Evolutionary conservation across 37 sponge, comb jelly and placozoan genomes (phyloP), one percentile per base, ranked within the genome.

Genomic region (Aphrocallistes beatrix): DNA sequence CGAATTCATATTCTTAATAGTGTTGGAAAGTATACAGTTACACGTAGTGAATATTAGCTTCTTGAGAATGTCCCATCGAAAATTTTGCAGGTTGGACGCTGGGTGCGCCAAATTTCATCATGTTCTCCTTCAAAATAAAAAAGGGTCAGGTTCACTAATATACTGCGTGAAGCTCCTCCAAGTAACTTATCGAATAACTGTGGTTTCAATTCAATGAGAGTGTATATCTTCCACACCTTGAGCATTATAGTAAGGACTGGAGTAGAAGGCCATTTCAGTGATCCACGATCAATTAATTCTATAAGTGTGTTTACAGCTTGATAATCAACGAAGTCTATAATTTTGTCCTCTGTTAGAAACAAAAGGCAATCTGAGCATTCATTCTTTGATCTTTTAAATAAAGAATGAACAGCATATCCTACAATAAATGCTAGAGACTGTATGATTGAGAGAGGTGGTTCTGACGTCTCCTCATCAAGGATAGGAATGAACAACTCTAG

Each of bases 321-420:
- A 60, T 21, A 60, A 60, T 60, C 32, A 19, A 60, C 75, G 75
- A 60, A 60, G 75, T 60, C 75, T 6, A 60, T 60, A 60, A 60
- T 30, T 60, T 60, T 60, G 75, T 60, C 75, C 75, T 60, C 75
- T 13, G 75, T 60, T 60, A 60, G 75, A 60, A 60, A 60, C 21
- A 60, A 19, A 3, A 60, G 8, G 75, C 34, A 60, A 60, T 60
- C 75, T 16, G 45, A 6, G 45, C 45, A 42, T 42, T 42, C 13
- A 16, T 42, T 42, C 45, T 42, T 42, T 42, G 45, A 42, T 42
- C 13, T 42, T 13, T 42, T 42, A 42, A 42, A 13, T 42, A 42
- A 42, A 42, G 45, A 42, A 42, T 42, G 45, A 42, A 42, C 13
- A 16, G 45, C 45, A 13, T 42, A 42, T 60, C 75, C 75, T 60